Conservation (phyloP, 92 coral and sea anemone genomes). For the Epizoanthus fatuus region DNA sequence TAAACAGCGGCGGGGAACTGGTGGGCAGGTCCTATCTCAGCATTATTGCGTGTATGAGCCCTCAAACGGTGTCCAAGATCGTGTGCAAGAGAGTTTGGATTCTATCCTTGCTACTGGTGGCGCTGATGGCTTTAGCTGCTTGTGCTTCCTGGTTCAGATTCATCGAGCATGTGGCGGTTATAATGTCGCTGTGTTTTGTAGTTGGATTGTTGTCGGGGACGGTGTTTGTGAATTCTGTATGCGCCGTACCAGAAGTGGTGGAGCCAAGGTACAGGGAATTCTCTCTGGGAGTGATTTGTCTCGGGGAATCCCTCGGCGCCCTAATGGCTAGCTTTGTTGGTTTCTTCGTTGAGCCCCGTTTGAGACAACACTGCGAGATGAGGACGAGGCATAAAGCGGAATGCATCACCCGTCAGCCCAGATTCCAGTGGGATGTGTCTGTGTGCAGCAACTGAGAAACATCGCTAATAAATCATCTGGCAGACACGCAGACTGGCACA, state of each 20-base stretch:
- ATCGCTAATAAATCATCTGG: not conserved
- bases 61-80: slow-evolving; percentile 58
- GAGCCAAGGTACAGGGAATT: slow-evolving; percentile 87
- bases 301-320: slow-evolving; percentile 74
- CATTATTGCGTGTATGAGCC: slow-evolving; percentile 64
- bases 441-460: slow-evolving; percentile 65
- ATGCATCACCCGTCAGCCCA: slow-evolving; percentile 71
- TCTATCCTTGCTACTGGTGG: slow-evolving; percentile 59
- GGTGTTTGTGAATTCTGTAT: slow-evolving; percentile 80
- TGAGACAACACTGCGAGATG: slow-evolving; percentile 71
- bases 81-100: slow-evolving; percentile 78
- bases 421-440: slow-evolving; percentile 62
- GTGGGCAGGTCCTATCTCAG: slow-evolving; percentile 77
- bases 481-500: too few relatives aligned
- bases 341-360: slow-evolving; percentile 74
- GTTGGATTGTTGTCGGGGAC: slow-evolving; percentile 79
- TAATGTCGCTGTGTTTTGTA: slow-evolving; percentile 65
- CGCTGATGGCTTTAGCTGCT: slow-evolving; percentile 59
- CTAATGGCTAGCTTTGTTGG: slow-evolving; percentile 82
- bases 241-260: slow-evolving; percentile 73
- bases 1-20: slow-evolving; percentile 80
- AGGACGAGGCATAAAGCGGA: slow-evolving; percentile 8
- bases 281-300: slow-evolving; percentile 71
- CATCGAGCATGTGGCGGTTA: slow-evolving; percentile 58
- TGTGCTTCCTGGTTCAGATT: slow-evolving; percentile 87